Evolutionary conservation across 1,140 invertebrate genomes (phyloP), one percentile per base, ranked within the genome.

Genomic region (Nixonia krombeini): DNA sequence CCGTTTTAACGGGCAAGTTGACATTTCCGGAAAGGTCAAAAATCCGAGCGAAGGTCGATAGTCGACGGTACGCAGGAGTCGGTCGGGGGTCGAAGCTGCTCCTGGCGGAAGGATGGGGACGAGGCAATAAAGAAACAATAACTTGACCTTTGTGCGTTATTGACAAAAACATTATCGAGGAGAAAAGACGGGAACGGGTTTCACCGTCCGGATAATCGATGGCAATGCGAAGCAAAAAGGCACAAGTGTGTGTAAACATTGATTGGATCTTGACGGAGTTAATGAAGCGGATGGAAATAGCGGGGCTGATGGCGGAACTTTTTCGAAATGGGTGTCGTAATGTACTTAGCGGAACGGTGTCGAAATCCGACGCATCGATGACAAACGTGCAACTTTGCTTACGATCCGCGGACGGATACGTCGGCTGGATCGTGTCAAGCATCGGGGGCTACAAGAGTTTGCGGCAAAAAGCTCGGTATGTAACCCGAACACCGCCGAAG

Each of bases 11-110:
- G 76, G 66, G 75, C 73, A 40, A 75, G 73, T 75, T 81, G 81
- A 78, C 78, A 81, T 83, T 81, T 82, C 65, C 74, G 57, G 72
- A 81, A 82, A 82, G 80, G 80, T 81, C 73, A 73, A 79, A 78
- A 76, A 73, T 66, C 69, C 66, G 70, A 46, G 42, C 40, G 50
- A 63, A 68, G 70, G 70, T 67, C 69, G 50, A 70, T 70, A 55
- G 53, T 70, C 66, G 64, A n/a, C n/a, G n/a, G n/a, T 70, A 52
- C 38, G 59, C 21, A 29, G 45, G 50, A 61, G 63, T 56, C 57
- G 40, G 23, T 31, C 51, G 15, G 57, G 55, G 56, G 38, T 57
- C 47, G 51, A 52, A 18, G n/a, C n/a, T n/a, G n/a, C n/a, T n/a
- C n/a, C n/a, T n/a, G n/a, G n/a, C n/a, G n/a, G n/a, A n/a, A n/a